Evolutionary conservation across 2,797 vertebrate species (phyloP), one percentile per base, ranked within the genome.

Genomic region (Psittacula echo): DNA sequence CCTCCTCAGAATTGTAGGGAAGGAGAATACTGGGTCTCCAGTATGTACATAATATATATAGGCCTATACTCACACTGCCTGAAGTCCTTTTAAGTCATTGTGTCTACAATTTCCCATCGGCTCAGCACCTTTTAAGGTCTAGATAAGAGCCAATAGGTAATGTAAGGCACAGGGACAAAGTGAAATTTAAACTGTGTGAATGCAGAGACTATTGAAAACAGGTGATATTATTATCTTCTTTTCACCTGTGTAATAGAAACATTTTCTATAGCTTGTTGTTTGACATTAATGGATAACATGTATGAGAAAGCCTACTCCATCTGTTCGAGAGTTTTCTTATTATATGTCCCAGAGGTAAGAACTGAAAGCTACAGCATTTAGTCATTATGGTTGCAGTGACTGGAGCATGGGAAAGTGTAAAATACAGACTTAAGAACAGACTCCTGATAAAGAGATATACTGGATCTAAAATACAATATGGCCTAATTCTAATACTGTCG

Each of bases 221-320:
- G 88, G 71, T 79, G 85, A 95, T 79, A 70, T 60, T 89, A 77
- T 92, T 95, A 91, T 87, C 90, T 80, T 60, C 79, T 78, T 89
- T 94, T 77, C 74, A 96, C 78, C 80, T 95, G 80, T 81, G 86
- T 89, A 93, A 94, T 85, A 65, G 72, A 95, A 92, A 85, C 54
- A 89, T 87, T 92, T 91, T 90, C 95, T 93, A 89, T 87, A 93
- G 56, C 24, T 95, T 91, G 88, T 93, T 95, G 87, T 96, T 97
- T 94, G 85, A 93, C 94, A 93, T 64, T 96, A 94, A 96, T 87
- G 82, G 96, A 73, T 93, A 96, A 83, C 73, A 61, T 24, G 23
- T 87, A 96, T 70, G 51, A 81, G 79, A 96, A 96, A 89, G 37
- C 60, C 72, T 76, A 58, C 62, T 70, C 58, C 72, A 93, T 89